phyloP scores from a whole-genome alignment of 2,888 invertebrate species.

The Drosophila stalkeri region DNA sequence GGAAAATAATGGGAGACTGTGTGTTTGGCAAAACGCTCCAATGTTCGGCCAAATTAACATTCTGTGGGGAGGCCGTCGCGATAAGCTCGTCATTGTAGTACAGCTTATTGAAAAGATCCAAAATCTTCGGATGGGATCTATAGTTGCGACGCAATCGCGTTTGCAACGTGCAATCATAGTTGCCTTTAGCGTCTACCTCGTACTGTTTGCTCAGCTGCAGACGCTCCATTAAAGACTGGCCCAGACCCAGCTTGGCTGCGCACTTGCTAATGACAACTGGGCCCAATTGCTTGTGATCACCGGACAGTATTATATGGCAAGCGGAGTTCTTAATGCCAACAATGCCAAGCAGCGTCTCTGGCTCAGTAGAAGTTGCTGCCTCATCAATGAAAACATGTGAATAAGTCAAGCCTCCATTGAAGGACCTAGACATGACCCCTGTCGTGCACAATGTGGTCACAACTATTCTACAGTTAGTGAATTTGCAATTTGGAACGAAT shows the following conservation, averaged over 20 bases:
- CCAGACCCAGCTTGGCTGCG: slow-evolving; percentile 72
- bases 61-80: slow-evolving; percentile 79
- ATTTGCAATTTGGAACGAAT: too few species aligned
- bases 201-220: slow-evolving; percentile 87
- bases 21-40: slow-evolving; percentile 85
- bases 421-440: slow-evolving; percentile 63
- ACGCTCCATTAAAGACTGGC: slow-evolving; percentile 89
- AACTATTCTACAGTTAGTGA: slow-evolving; percentile 86
- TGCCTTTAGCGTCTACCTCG: slow-evolving; percentile 62
- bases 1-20: slow-evolving; percentile 87
- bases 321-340: slow-evolving; percentile 67
- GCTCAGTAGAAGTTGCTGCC: slow-evolving; percentile 90
- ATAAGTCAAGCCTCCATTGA: not conserved
- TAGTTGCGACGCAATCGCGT: slow-evolving; percentile 92
- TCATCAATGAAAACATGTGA: slow-evolving; percentile 91
- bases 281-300: slow-evolving; percentile 91
- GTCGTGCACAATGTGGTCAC: slow-evolving; percentile 88
- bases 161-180: slow-evolving; percentile 87
- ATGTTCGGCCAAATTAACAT: slow-evolving; percentile 54
- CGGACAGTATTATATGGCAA: slow-evolving; percentile 88
- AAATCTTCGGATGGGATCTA: slow-evolving; percentile 89
- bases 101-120: slow-evolving; percentile 89
- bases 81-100: slow-evolving; percentile 90
- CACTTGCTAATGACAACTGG: slow-evolving; percentile 86
- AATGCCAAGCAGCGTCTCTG: slow-evolving; percentile 88